These are phyloP conservation scores for Sciaenops ocellatus DNA, from an alignment of 2,797 vertebrate genomes.

Conservation along the genomic window DNA sequence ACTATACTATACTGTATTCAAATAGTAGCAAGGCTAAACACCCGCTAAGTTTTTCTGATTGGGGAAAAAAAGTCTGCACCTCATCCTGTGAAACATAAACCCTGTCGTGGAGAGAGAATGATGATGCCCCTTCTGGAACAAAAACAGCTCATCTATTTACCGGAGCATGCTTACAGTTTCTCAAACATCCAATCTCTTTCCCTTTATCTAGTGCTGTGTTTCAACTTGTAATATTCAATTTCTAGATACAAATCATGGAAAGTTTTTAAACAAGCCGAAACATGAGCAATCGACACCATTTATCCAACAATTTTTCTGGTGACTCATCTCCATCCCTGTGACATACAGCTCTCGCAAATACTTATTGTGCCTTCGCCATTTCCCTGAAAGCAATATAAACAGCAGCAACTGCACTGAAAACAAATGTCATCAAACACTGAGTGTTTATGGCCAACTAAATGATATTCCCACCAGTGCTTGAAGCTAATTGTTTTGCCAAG, in stretches of 20 bases:
- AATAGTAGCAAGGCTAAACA: not conserved
- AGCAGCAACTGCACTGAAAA: slow-evolving; percentile 55
- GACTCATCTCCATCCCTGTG: slow-evolving; percentile 14
- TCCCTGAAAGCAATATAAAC: slow-evolving; percentile 63
- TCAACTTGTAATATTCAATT: slow-evolving; percentile 27
- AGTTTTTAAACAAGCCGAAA: slow-evolving; percentile 50
- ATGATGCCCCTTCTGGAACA: slow-evolving; percentile 33
- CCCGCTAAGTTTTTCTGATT: not conserved
- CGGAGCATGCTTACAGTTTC: slow-evolving; percentile 17
- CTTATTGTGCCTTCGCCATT: slow-evolving; percentile 11
- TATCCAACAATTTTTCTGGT: slow-evolving; percentile 15
- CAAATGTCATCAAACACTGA: slow-evolving; percentile 51
- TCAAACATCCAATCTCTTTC: slow-evolving; percentile 34
- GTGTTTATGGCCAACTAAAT: slow-evolving; percentile 53
- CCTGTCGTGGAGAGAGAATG: slow-evolving; percentile 23
- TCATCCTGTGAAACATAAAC: slow-evolving; percentile 44
- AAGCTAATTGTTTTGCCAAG: slow-evolving; percentile 41
- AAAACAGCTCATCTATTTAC: slow-evolving; percentile 44
- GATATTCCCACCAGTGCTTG: slow-evolving; percentile 49
- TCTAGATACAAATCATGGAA: slow-evolving; percentile 26
- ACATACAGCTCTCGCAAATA: slow-evolving; percentile 20
- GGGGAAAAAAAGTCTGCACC: not conserved
- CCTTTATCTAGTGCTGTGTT: slow-evolving; percentile 16
- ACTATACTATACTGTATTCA: not conserved
- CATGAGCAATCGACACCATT: slow-evolving; percentile 24